A percentile compares a stretch with the other conserved stretches of the same genome.
phyloP scores from a whole-genome alignment of 2,888 invertebrate species.

The Dynastes grantii region DNA sequence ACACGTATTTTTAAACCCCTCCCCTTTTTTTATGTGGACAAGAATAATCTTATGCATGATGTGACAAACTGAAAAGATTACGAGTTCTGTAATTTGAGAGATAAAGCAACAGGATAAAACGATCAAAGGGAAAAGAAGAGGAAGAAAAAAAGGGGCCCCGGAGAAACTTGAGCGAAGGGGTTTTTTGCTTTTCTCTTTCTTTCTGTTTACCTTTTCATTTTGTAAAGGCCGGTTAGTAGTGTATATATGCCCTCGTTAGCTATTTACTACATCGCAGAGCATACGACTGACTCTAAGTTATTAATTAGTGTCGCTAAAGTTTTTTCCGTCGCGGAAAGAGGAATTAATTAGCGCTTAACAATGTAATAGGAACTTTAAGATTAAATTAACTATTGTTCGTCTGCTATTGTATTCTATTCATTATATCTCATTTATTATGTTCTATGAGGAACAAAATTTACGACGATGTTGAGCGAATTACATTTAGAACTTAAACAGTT shows the following conservation, averaged over 20 bases:
- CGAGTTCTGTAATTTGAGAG: conserved; percentile 53
- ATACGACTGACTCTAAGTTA: background rate
- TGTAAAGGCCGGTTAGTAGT: background rate
- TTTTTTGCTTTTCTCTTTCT: conserved; percentile 21
- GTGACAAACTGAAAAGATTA: conserved; percentile 54
- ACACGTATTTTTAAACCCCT: too few species aligned
- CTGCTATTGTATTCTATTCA: too few species aligned
- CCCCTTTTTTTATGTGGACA: conserved; percentile 16
- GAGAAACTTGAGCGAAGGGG: conserved; percentile 11
- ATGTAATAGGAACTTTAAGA: too few species aligned
- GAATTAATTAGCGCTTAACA: conserved; percentile 5
- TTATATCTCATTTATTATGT: too few species aligned
- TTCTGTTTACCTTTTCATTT: conserved; percentile 17
- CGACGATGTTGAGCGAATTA: too few species aligned
- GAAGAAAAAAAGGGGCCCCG: conserved; percentile 10
- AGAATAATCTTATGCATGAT: conserved; percentile 49
- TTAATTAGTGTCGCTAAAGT: conserved; percentile 3
- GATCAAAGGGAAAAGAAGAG: conserved; percentile 16
- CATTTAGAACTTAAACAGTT: too few species aligned
- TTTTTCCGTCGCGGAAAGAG: background rate
- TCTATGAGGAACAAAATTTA: too few species aligned
- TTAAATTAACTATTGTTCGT: too few species aligned
- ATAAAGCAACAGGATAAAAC: conserved; percentile 21
- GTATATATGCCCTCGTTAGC: background rate
- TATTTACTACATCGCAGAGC: background rate